Evolutionary conservation across 2,888 invertebrate species (phyloP).

Genomic region (Aethes cnicana): DNA sequence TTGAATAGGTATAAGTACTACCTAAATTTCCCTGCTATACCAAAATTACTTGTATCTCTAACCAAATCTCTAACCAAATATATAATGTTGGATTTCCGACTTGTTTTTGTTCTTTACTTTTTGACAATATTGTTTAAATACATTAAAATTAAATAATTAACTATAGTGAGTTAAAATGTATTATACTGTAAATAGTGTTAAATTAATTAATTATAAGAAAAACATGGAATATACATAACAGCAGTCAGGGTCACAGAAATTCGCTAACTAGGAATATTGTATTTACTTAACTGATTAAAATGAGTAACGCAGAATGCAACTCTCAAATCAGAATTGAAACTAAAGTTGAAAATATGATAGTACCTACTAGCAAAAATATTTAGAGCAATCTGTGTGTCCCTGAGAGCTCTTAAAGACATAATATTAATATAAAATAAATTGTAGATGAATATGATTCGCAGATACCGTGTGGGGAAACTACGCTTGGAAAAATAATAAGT

Average conservation of each 20-base stretch:
- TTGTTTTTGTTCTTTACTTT: no score
- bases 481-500: constrained; percentile 77
- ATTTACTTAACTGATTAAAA: no score
- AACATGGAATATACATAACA: constrained; percentile 38
- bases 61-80: no score
- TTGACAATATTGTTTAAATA: no score
- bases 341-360: constrained; percentile 34
- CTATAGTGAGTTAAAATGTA: not conserved
- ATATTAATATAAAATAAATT: constrained; percentile 22
- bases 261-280: no score
- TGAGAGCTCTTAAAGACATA: constrained; percentile 1
- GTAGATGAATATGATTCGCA: constrained; percentile 54
- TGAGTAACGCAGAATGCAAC: no score
- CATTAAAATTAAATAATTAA: not conserved
- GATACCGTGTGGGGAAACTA: constrained; percentile 81
- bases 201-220: constrained; percentile 41
- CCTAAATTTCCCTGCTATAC: no score
- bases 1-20: no score
- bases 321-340: no score
- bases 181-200: constrained; percentile 64
- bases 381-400: constrained; percentile 9
- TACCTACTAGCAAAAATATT: not conserved
- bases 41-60: no score
- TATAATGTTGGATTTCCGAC: no score
- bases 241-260: constrained; percentile 3